Percentiles rank a stretch among this genome's conserved stretches.
Evolutionary conservation across 2,888 invertebrate genomes (phyloP).

Genomic region (Nymphalis urticae): DNA sequence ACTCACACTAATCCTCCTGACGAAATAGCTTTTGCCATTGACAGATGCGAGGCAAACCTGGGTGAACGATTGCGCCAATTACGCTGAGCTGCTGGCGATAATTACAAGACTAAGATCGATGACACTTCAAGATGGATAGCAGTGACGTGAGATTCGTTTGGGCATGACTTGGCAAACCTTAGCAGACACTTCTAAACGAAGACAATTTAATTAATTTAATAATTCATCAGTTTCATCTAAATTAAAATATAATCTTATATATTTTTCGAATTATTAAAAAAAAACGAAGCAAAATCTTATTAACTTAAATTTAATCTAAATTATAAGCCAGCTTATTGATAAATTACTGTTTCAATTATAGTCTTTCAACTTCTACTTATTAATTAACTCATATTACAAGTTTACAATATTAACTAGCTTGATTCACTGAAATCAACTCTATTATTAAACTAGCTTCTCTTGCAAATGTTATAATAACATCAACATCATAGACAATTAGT

Average conservation of each 20-base stretch:
- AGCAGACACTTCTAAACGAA: constrained; percentile 4
- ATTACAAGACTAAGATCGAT: constrained; percentile 49
- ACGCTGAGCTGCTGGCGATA: constrained; percentile 44
- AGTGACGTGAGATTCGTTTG: constrained; percentile 27
- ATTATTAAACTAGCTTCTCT: background rate
- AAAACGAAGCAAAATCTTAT: too few species aligned
- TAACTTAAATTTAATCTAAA: too few species aligned
- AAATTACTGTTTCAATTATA: background rate
- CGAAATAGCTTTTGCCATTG: constrained; percentile 42
- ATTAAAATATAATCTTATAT: background rate
- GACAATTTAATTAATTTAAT: constrained; percentile 3
- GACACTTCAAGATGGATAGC: constrained; percentile 29
- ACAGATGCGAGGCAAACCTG: constrained; percentile 40
- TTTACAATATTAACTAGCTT: constrained; percentile 1
- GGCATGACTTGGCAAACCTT: constrained; percentile 27
- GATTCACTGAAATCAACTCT: background rate
- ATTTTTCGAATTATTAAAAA: background rate
- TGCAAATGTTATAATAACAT: background rate
- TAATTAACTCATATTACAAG: background rate
- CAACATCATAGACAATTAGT: background rate
- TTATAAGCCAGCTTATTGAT: too few species aligned
- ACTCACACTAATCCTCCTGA: background rate
- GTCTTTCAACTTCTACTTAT: background rate
- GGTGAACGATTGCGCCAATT: constrained; percentile 52
- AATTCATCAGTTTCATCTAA: background rate